Evolutionary conservation across 1,140 invertebrate genomes (phyloP).

Genomic region (Leptinotarsa texana): DNA sequence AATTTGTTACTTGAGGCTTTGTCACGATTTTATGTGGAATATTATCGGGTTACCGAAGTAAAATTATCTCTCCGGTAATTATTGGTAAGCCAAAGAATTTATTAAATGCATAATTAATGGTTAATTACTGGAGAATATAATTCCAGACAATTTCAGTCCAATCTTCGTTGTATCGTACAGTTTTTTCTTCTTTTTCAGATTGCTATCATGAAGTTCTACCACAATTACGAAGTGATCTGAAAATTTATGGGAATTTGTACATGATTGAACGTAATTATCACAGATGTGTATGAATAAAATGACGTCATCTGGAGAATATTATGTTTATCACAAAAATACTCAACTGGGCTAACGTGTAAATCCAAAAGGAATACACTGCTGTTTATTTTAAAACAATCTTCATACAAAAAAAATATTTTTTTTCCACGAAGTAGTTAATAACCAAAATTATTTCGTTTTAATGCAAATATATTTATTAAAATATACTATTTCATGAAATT

Average conservation of each 20-base stretch:
- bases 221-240: background rate
- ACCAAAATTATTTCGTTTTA: no score
- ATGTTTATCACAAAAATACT: no score
- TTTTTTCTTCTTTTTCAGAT: constrained; percentile 22
- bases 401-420: no score
- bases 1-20: constrained; percentile 57
- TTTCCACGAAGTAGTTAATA: no score
- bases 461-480: no score
- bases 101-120: constrained; percentile 56
- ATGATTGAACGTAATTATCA: no score
- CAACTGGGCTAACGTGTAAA: background rate
- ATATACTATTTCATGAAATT: no score
- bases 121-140: constrained; percentile 48
- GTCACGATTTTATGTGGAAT: constrained; percentile 57
- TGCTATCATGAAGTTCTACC: constrained; percentile 9
- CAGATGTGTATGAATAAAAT: no score
- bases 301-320: no score
- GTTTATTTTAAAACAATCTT: no score
- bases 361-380: no score
- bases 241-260: background rate
- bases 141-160: constrained; percentile 35
- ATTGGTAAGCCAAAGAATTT: constrained; percentile 54
- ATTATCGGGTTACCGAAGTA: constrained; percentile 54
- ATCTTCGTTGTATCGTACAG: constrained; percentile 22
- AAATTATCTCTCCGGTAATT: constrained; percentile 54